Base-by-base conservation (phyloP, 2,888 invertebrate species). In the Hemicrepidius hirtus region DNA sequence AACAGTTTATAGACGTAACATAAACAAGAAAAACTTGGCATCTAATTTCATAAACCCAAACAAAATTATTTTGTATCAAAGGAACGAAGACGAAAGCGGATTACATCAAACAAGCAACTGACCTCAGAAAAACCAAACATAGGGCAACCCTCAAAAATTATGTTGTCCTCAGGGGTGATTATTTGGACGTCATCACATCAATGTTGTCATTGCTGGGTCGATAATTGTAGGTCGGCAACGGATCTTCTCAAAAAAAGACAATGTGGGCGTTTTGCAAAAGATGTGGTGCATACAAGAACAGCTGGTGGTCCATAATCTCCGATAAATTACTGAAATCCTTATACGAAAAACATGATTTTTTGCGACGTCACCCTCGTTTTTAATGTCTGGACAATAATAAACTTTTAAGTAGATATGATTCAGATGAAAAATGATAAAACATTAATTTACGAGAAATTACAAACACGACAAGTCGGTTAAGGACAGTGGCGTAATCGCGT, bases 111-210 rank as follows among this genome's bases (percentile, higher is more conserved):
- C 16, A 16, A 4, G 20, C 10, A 49, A 28, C 9, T 44, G 50
- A 50, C 20, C 50, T 10, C 21, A 24, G 37, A 37, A 57, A 57
- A 55, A 49, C n/a, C 44, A 44, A 44, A 44, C 44, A 44, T n/a
- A n/a, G n/a, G 18, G 76, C 75, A 73, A 77, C 78, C 77, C 40
- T 3, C 40, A 40, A 12, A 78, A 82, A 82, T 82, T 82, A 82
- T 80, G 80, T 78, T 80, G 80, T 82, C 82, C 79, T 76, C 24
- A 80, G 78, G 78, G 78, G 75, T 75, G 74, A 78, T 81, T 81
- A 83, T 83, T 83, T 82, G 81, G 76, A 82, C 80, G 80, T 82
- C 82, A 82, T 68, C 78, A 80, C 82, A 13, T 62, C 37, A 16
- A 24, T 41, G 44, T 57, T 83, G 82, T 83, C 83, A 83, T 81